Percentiles rank a stretch among this genome's conserved stretches.
Conservation (phyloP, 2,113 vertebrate species). For the Tragulus kanchil region DNA sequence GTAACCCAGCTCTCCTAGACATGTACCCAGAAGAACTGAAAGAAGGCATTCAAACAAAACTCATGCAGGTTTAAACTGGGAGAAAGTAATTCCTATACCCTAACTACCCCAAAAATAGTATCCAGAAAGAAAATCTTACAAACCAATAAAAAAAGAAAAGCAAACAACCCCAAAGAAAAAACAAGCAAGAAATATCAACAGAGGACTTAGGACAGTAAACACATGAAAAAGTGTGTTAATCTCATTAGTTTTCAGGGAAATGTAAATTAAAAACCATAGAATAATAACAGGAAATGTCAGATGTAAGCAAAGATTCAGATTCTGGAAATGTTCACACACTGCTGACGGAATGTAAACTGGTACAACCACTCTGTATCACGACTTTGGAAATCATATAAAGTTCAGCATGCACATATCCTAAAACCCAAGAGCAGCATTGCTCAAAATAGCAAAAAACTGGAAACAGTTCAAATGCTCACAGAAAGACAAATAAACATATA, state of each 20-base stretch:
- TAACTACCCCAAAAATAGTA: background rate
- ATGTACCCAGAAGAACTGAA: background rate
- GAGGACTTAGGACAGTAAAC: background rate
- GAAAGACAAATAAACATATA: background rate
- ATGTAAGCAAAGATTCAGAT: background rate
- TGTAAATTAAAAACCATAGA: background rate
- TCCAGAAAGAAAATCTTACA: background rate
- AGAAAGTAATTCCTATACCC: background rate
- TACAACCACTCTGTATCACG: background rate
- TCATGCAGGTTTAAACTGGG: background rate
- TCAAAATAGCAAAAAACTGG: background rate
- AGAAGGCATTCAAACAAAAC: background rate
- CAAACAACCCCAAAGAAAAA: background rate
- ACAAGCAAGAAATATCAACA: background rate
- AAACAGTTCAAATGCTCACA: background rate
- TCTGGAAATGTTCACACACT: background rate
- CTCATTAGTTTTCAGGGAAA: background rate
- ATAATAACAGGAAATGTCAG: background rate
- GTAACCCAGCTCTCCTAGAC: background rate
- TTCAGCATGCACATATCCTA: background rate
- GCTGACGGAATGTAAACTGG: background rate
- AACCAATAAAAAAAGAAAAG: background rate
- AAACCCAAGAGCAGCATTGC: background rate
- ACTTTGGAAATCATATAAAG: background rate
- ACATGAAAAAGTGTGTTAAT: background rate